A percentile compares a stretch with the other conserved stretches of the same genome.
Conservation (phyloP, 2,797 vertebrate species). For the Neostethus bicornis region DNA sequence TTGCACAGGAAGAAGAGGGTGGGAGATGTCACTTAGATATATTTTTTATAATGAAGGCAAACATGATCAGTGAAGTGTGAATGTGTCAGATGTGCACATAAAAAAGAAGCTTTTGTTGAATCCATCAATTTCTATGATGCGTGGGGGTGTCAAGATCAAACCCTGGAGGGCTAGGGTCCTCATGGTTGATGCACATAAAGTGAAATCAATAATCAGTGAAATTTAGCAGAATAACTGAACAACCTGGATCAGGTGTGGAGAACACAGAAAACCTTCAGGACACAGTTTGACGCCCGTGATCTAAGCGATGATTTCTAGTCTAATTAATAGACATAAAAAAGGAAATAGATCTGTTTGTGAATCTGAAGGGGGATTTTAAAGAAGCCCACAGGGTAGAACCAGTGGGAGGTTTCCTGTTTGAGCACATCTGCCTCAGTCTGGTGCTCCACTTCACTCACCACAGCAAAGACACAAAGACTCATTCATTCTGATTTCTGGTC, state of each 20-base stretch:
- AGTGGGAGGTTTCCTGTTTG: slow-evolving; percentile 51
- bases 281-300: no score
- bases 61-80: slow-evolving; percentile 7
- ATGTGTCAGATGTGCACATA: not conserved
- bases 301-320: slow-evolving; percentile 1
- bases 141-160: no score
- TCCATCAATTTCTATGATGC: no score
- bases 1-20: slow-evolving; percentile 12
- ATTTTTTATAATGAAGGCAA: no score
- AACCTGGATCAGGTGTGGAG: no score
- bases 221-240: no score
- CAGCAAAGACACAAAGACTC: slow-evolving; percentile 10
- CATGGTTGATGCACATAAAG: no score
- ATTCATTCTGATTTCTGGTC: slow-evolving; percentile 5
- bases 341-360: slow-evolving; percentile 9
- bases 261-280: no score
- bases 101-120: no score
- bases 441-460: slow-evolving; percentile 30
- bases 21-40: slow-evolving; percentile 21
- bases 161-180: no score
- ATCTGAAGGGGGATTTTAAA: slow-evolving; percentile 2
- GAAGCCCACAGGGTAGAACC: slow-evolving; percentile 29
- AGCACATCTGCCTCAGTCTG: slow-evolving; percentile 23
- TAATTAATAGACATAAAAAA: slow-evolving; percentile 16
- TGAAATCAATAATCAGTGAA: no score